phyloP scores from a whole-genome alignment of 2,888 invertebrate genomes.

The Hemistola chrysoprasaria region DNA sequence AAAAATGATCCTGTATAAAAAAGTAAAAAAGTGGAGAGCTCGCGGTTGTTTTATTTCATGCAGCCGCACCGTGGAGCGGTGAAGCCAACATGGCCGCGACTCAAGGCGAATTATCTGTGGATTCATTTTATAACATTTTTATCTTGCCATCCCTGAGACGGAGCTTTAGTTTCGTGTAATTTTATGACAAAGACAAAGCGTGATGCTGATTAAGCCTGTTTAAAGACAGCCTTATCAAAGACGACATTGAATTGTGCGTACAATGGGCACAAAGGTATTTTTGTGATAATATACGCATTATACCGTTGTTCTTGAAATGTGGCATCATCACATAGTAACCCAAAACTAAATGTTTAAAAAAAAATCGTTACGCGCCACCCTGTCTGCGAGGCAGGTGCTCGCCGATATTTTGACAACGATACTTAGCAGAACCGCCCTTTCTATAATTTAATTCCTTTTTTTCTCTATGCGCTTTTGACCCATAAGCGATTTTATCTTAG shows the following conservation, averaged over 20 bases:
- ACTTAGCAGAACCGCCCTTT: slow-evolving; percentile 77
- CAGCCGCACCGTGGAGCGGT: slow-evolving; percentile 50
- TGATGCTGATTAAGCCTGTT: slow-evolving; percentile 4
- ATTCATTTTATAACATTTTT: slow-evolving; percentile 59
- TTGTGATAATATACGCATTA: too few relatives aligned
- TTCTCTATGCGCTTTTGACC: slow-evolving; percentile 66
- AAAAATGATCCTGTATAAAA: slow-evolving; percentile 82
- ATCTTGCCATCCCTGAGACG: slow-evolving; percentile 39
- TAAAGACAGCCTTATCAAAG: neutral
- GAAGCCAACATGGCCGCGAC: slow-evolving; percentile 75
- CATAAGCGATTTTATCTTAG: slow-evolving; percentile 57
- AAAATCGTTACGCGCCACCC: slow-evolving; percentile 68
- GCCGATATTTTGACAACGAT: slow-evolving; percentile 78
- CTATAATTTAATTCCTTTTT: slow-evolving; percentile 66
- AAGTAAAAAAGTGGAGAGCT: slow-evolving; percentile 66
- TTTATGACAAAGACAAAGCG: slow-evolving; percentile 27
- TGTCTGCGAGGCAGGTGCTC: slow-evolving; percentile 73
- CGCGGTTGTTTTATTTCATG: slow-evolving; percentile 77
- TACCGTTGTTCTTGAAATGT: neutral
- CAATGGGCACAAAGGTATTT: slow-evolving; percentile 1
- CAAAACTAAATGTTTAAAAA: slow-evolving; percentile 10
- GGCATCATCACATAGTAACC: too few relatives aligned
- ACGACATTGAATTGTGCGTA: neutral
- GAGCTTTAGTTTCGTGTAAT: slow-evolving; percentile 38
- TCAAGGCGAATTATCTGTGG: slow-evolving; percentile 69